Evolutionary conservation across 2,797 vertebrate genomes (phyloP), one percentile per base, ranked within the genome.

Genomic region (Salarias fasciatus): DNA sequence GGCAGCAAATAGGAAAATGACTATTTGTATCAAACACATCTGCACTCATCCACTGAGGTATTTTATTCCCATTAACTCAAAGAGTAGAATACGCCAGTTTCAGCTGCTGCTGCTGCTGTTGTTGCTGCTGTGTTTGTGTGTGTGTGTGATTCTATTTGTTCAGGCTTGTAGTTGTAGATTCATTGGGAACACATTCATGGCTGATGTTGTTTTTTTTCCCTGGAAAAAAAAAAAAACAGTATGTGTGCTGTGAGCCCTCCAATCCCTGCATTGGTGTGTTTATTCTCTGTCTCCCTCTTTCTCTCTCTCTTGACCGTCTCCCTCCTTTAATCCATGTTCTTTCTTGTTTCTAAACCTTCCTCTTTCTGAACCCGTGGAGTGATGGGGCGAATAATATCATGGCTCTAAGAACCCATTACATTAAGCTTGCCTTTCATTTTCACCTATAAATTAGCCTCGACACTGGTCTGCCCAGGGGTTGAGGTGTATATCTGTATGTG

Each of bases 11-110:
- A 99, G 97, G 97, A 99, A 99, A 99, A 99, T 99, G 97, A 99
- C 97, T 99, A 99, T 99, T 99, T 99, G 97, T 99, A 99, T 99
- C 97, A 99, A 98, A 98, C 97, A 98, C 97, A 99, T 99, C 97
- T 99, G 97, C 97, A 99, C 97, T 99, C 97, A 99, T 98, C 97
- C 97, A 99, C 97, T 95, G 94, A 98, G 97, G 97, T 98, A 97
- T 98, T 99, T 99, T 98, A 99, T 99, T 99, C 97, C 97, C 97
- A 99, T 99, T 99, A 99, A 98, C 96, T 97, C 95, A 93, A 92
- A 95, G 95, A 97, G 97, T 97, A 97, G 96, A 99, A 99, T 99
- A 98, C 95, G 95, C 93, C 95, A 94, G 95, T 97, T 98, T 97
- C 94, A 89, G 87, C 92, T 96, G 95, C 95, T 95, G 93, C 80